Conservation (phyloP, 1,140 invertebrate species). For the Agraylea sexmaculata region DNA sequence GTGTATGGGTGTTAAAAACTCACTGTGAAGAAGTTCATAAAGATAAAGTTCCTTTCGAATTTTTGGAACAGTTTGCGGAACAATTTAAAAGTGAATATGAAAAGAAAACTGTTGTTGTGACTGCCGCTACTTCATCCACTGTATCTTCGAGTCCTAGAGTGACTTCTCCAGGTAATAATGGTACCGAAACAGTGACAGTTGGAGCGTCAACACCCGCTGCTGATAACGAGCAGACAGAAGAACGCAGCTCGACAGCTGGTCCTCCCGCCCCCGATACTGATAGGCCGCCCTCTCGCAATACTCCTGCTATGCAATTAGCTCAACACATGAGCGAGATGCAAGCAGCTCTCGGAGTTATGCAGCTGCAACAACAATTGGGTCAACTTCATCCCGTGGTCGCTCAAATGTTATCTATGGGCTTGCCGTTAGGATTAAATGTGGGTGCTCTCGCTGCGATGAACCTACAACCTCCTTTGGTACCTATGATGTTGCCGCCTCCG, state of each 20-base stretch:
- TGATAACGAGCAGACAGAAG: conserved; percentile 19
- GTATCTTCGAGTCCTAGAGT: conserved; percentile 44
- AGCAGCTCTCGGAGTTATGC: conserved; percentile 76
- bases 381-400: conserved; percentile 62
- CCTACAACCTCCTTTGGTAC: conserved; percentile 73
- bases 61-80: conserved; percentile 84
- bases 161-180: conserved; percentile 33
- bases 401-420: conserved; percentile 58
- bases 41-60: conserved; percentile 77
- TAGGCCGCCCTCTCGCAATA: conserved; percentile 23
- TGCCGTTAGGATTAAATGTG: conserved; percentile 72
- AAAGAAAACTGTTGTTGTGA: conserved; percentile 62
- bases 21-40: conserved; percentile 93
- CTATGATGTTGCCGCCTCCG: conserved; percentile 79
- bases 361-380: conserved; percentile 71
- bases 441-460: conserved; percentile 79
- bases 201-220: conserved; percentile 14
- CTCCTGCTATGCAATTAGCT: conserved; percentile 46
- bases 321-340: conserved; percentile 78
- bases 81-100: conserved; percentile 79
- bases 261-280: conserved; percentile 33
- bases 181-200: conserved; percentile 25
- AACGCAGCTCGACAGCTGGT: conserved; percentile 35
- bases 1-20: conserved; percentile 89
- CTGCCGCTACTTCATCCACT: conserved; percentile 45